Evolutionary conservation across 1,140 invertebrate genomes (phyloP).

Genomic region (Liolophura sinensis): DNA sequence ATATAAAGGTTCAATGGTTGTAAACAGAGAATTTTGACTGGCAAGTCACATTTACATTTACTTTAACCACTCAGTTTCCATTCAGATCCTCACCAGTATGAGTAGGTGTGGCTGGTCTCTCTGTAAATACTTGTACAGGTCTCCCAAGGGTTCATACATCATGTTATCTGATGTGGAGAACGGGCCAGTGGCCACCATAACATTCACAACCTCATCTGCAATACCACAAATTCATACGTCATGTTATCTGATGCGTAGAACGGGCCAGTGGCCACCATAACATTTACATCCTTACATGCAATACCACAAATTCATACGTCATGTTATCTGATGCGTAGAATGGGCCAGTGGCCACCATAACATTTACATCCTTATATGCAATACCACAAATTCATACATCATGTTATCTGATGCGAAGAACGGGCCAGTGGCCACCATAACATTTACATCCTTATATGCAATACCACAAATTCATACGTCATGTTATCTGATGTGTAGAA

Average conservation of each 20-base stretch:
- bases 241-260: constrained; percentile 78
- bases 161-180: constrained; percentile 78
- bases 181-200: constrained; percentile 80
- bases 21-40: no score
- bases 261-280: constrained; percentile 80
- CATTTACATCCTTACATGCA: constrained; percentile 62
- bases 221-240: constrained; percentile 75
- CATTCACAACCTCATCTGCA: constrained; percentile 62
- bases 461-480: constrained; percentile 75
- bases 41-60: no score
- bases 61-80: neutral
- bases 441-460: constrained; percentile 62
- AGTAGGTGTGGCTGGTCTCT: constrained; percentile 77
- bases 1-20: no score
- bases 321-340: constrained; percentile 78
- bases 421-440: constrained; percentile 80
- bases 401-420: constrained; percentile 78
- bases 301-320: constrained; percentile 75
- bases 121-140: constrained; percentile 72
- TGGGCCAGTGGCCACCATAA: constrained; percentile 80
- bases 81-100: constrained; percentile 63
- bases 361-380: constrained; percentile 62
- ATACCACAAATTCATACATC: constrained; percentile 75
- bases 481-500: constrained; percentile 78
- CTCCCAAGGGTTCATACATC: constrained; percentile 78